These are phyloP conservation scores for Puffinus mauretanicus DNA, from an alignment of 2,113 vertebrate genomes.

Conservation along the genomic window DNA sequence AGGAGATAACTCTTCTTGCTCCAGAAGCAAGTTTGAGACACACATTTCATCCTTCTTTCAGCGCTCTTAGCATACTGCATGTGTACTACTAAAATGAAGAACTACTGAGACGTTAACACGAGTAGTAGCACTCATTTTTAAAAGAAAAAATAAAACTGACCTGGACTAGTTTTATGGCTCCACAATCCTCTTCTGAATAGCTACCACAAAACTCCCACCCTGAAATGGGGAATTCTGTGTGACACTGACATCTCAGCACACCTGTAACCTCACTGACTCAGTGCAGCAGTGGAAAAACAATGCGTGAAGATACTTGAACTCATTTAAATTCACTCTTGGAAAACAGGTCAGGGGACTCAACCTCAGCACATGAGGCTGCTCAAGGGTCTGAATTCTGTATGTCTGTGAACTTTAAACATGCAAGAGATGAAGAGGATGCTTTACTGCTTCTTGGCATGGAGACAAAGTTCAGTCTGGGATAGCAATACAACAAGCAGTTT, in stretches of 20 bases:
- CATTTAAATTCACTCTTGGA: not conserved
- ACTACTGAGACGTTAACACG: not conserved
- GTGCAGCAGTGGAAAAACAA: not conserved
- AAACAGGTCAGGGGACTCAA: not conserved
- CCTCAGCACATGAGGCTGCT: not conserved
- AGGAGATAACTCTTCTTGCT: not conserved
- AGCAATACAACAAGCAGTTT: not conserved
- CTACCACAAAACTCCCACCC: not conserved
- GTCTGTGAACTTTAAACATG: not conserved
- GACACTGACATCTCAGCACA: not conserved
- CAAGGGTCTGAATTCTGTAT: not conserved
- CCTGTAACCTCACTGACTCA: not conserved
- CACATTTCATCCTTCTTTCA: not conserved
- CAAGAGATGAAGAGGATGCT: not conserved
- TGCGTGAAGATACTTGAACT: not conserved
- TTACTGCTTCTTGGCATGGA: not conserved
- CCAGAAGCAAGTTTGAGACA: not conserved
- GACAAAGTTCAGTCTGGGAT: not conserved
- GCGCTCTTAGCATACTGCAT: not conserved
- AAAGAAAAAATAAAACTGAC: not conserved
- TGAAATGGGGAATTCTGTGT: not conserved
- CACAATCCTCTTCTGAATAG: not conserved
- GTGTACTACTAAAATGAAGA: not conserved
- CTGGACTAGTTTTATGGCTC: not conserved
- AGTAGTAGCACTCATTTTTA: not conserved